Percentiles rank a stretch among this genome's conserved stretches.
These are phyloP conservation scores for Gorsachius goisagi DNA, from an alignment of 2,113 vertebrate genomes.

Conservation along the genomic window DNA sequence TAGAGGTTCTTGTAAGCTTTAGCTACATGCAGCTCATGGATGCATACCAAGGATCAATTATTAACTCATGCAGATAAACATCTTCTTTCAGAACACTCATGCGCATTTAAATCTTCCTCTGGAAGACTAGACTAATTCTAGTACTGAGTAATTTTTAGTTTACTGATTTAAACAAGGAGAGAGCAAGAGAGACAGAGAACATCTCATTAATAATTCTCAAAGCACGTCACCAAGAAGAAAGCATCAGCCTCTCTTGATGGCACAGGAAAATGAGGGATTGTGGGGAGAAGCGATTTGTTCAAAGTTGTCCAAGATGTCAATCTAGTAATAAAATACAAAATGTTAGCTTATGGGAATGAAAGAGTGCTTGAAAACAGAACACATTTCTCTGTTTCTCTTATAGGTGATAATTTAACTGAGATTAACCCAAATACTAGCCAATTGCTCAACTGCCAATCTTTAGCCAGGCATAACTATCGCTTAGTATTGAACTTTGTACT, in stretches of 20 bases:
- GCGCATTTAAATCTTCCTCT: background rate
- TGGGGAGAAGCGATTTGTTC: background rate
- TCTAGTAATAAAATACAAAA: background rate
- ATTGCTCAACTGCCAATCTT: background rate
- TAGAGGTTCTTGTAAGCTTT: background rate
- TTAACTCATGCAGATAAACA: background rate
- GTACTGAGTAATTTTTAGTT: background rate
- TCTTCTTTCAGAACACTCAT: background rate
- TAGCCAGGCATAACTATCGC: background rate
- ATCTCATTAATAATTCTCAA: background rate
- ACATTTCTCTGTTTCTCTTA: background rate
- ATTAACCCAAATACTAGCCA: background rate
- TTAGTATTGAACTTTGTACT: constrained; percentile 8
- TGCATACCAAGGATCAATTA: background rate
- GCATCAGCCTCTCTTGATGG: background rate
- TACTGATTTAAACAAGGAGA: background rate
- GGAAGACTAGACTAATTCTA: background rate
- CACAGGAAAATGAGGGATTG: background rate
- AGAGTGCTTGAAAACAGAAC: background rate
- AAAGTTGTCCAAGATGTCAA: background rate
- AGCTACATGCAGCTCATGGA: background rate
- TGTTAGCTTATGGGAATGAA: background rate
- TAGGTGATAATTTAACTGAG: background rate
- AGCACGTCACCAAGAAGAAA: background rate
- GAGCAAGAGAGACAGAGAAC: background rate